Evolutionary conservation across 2,888 invertebrate species (phyloP).

Genomic region (Enoplolaimus lenunculus): DNA sequence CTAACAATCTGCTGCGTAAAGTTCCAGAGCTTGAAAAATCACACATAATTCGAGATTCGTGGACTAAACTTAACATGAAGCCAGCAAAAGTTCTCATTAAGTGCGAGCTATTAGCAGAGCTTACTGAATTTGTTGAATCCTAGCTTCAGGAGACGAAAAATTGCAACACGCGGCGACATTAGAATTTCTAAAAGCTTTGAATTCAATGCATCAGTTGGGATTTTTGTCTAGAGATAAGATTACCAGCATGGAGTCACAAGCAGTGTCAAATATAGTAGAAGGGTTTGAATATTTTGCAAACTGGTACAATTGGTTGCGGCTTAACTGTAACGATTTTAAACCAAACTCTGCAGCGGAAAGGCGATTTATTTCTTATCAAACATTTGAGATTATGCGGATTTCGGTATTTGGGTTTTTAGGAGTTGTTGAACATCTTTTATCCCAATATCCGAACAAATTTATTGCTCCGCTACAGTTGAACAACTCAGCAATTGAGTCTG

Average conservation of each 20-base stretch:
- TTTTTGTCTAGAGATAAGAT: neutral
- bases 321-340: neutral
- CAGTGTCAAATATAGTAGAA: neutral
- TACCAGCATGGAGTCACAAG: neutral
- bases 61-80: constrained; percentile 10
- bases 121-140: no score
- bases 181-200: neutral
- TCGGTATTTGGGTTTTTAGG: neutral
- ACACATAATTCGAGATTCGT: neutral
- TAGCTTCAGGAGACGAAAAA: neutral
- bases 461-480: constrained; percentile 5
- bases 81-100: constrained; percentile 12
- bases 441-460: neutral
- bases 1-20: neutral
- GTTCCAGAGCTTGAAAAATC: neutral
- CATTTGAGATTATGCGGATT: neutral
- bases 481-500: constrained; percentile 5
- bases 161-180: no score
- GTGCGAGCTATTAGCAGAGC: neutral
- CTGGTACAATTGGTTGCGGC: neutral
- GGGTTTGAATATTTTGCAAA: constrained; percentile 14
- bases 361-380: constrained; percentile 12
- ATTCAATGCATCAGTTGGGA: neutral
- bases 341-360: neutral
- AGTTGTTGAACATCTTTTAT: neutral